Conservation (phyloP, 2,113 vertebrate genomes). For the Chaenogobius annularis region DNA sequence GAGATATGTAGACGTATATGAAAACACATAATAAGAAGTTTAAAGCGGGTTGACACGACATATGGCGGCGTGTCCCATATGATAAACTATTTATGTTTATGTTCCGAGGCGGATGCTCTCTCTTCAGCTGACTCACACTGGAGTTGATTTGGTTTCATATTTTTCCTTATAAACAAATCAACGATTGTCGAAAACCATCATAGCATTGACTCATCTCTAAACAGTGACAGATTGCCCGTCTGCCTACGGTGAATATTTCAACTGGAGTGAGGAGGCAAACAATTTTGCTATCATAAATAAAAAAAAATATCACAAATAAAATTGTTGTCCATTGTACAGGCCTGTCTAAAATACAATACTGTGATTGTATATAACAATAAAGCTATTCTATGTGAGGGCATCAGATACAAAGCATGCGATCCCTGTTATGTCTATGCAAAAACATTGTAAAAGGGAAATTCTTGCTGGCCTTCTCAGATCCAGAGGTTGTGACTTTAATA, state of each 20-base stretch:
- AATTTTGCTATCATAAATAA: not conserved
- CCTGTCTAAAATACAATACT: not conserved
- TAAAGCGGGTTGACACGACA: slow-evolving; percentile 27
- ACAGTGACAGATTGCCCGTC: not conserved
- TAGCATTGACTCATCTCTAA: not conserved
- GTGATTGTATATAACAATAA: not conserved
- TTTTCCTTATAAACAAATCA: slow-evolving; percentile 44
- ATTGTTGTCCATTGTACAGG: not conserved
- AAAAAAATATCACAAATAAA: not conserved
- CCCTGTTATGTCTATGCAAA: not conserved
- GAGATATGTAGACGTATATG: slow-evolving; percentile 29
- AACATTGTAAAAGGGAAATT: not conserved
- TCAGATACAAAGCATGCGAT: not conserved
- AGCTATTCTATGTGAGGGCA: not conserved
- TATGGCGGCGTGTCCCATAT: slow-evolving; percentile 29
- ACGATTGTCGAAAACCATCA: slow-evolving; percentile 17
- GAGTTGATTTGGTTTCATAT: slow-evolving; percentile 20
- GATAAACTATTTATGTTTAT: slow-evolving; percentile 27
- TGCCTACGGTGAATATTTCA: not conserved
- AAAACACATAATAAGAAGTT: slow-evolving; percentile 17
- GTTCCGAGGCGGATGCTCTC: slow-evolving; percentile 25
- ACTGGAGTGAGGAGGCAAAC: not conserved
- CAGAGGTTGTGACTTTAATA: not conserved
- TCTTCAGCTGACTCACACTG: slow-evolving; percentile 19
- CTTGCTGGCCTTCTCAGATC: not conserved